These are phyloP conservation scores for Pogonocherus hispidulus DNA, from an alignment of 2,888 invertebrate genomes.

Conservation along the genomic window DNA sequence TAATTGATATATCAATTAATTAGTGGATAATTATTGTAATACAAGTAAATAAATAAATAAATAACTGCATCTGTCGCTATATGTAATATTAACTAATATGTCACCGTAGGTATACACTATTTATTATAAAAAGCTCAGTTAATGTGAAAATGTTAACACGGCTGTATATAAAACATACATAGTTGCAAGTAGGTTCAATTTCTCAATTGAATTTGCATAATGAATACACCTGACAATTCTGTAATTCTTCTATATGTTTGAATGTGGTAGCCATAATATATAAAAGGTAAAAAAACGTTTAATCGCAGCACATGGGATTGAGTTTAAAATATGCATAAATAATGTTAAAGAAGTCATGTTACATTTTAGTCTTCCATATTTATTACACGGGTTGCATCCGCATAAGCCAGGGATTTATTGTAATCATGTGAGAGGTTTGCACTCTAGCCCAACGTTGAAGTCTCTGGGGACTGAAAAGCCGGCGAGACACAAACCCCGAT, in stretches of 20 bases:
- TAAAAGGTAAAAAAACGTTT: slow-evolving; percentile 41
- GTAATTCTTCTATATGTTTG: slow-evolving; percentile 16
- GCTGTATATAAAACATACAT: not conserved
- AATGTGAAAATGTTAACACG: not conserved
- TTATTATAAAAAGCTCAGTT: not conserved
- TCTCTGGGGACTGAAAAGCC: slow-evolving; percentile 17
- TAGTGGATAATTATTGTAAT: no score
- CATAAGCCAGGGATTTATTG: slow-evolving; percentile 62
- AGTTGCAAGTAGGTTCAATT: not conserved
- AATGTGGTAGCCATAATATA: slow-evolving; percentile 34
- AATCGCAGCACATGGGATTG: slow-evolving; percentile 47
- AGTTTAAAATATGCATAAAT: slow-evolving; percentile 58
- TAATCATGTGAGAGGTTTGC: slow-evolving; percentile 57
- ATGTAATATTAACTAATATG: no score
- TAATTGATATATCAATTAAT: no score
- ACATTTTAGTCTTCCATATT: slow-evolving; percentile 61
- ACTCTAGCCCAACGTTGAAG: slow-evolving; percentile 41
- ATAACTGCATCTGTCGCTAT: no score
- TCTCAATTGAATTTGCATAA: not conserved
- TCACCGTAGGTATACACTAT: no score
- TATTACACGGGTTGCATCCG: slow-evolving; percentile 58
- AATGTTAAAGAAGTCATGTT: slow-evolving; percentile 61
- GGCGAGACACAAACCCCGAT: not conserved
- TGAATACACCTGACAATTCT: slow-evolving; percentile 17
- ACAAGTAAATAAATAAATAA: no score